These are phyloP conservation scores for Ptyas mucosa DNA, from an alignment of 2,113 vertebrate genomes.

Conservation along the genomic window DNA sequence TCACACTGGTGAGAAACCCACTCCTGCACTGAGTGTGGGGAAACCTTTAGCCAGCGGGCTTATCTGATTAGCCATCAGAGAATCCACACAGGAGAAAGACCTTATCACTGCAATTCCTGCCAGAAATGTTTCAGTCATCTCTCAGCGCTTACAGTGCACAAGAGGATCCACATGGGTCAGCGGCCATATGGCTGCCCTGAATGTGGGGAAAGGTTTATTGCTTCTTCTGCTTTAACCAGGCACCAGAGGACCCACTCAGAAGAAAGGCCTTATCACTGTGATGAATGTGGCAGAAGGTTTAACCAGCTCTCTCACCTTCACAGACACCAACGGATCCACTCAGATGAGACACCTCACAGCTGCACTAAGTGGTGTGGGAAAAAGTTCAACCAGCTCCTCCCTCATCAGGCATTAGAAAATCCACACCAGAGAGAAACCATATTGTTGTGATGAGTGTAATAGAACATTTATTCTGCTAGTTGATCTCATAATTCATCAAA, in stretches of 20 bases:
- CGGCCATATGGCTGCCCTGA: slow-evolving; percentile 53
- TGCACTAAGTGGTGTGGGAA: not conserved
- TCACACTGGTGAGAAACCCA: slow-evolving; percentile 24
- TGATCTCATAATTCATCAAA: slow-evolving; percentile 44
- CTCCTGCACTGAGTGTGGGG: slow-evolving; percentile 15
- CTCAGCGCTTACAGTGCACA: slow-evolving; percentile 58
- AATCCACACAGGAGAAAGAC: slow-evolving; percentile 15
- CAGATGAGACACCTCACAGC: not conserved
- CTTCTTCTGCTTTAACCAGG: slow-evolving; percentile 10
- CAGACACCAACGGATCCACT: slow-evolving; percentile 56
- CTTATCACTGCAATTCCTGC: slow-evolving; percentile 12
- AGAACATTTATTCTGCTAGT: slow-evolving; percentile 51
- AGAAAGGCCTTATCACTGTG: slow-evolving; percentile 34
- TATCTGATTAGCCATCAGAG: slow-evolving; percentile 15
- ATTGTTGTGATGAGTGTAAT: slow-evolving; percentile 59
- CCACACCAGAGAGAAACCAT: slow-evolving; percentile 46
- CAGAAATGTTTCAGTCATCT: slow-evolving; percentile 20
- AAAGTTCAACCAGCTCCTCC: not conserved
- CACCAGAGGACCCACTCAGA: slow-evolving; percentile 17
- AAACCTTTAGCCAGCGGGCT: slow-evolving; percentile 12
- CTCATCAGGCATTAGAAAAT: not conserved
- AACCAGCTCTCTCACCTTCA: slow-evolving; percentile 59
- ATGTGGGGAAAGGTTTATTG: slow-evolving; percentile 52
- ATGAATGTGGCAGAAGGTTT: slow-evolving; percentile 59
- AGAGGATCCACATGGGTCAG: slow-evolving; percentile 75